These are phyloP conservation scores for Ptiloglossa arizonensis DNA, from an alignment of 1,140 invertebrate species.

Conservation along the genomic window DNA sequence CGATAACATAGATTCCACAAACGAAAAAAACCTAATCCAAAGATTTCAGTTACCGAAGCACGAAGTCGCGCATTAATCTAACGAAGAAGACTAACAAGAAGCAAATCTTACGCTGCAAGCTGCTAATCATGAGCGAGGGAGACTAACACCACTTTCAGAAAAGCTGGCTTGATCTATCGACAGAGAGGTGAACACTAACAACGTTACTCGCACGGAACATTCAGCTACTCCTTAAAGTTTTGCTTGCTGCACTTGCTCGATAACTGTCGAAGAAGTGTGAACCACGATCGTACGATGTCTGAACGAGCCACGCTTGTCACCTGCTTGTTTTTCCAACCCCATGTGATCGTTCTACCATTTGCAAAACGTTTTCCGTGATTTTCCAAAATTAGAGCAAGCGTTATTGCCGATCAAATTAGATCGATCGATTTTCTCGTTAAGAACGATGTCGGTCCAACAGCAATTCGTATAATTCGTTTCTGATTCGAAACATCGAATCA, in stretches of 20 bases:
- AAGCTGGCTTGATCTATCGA: slow-evolving; percentile 26
- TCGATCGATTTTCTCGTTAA: no score
- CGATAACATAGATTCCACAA: background rate
- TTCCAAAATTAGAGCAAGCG: no score
- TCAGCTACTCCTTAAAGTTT: background rate
- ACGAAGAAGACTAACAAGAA: slow-evolving; percentile 41
- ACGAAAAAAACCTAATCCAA: slow-evolving; percentile 14
- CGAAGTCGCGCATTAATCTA: slow-evolving; percentile 22
- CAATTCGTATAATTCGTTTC: no score
- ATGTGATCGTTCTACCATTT: no score
- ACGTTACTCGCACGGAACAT: slow-evolving; percentile 7
- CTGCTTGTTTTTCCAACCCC: background rate
- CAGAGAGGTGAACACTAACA: slow-evolving; percentile 46
- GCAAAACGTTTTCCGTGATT: no score
- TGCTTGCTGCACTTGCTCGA: no score
- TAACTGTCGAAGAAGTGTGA: background rate
- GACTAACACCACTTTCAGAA: slow-evolving; percentile 41
- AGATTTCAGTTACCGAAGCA: slow-evolving; percentile 23
- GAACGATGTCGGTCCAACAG: no score
- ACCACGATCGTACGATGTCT: no score
- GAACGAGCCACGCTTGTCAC: background rate
- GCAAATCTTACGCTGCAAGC: slow-evolving; percentile 21
- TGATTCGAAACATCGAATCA: no score
- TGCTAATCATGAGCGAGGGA: slow-evolving; percentile 20
- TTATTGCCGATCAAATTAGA: no score